A percentile compares a stretch with the other conserved stretches of the same genome.
Conservation (phyloP, 2,113 vertebrate genomes). For the Triplophysa dalaica region DNA sequence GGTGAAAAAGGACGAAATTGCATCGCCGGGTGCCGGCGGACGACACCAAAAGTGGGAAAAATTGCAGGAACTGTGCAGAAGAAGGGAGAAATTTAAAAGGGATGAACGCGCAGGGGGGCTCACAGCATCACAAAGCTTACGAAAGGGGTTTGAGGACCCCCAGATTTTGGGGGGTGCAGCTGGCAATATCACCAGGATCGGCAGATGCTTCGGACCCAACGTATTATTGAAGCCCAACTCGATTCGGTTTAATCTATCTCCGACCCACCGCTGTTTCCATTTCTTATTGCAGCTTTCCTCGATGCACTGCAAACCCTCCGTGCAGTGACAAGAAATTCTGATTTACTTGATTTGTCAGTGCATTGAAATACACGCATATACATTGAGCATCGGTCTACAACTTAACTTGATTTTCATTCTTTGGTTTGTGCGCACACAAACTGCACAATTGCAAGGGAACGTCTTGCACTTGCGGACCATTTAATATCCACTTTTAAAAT, state of each 20-base stretch:
- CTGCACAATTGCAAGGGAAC: background rate
- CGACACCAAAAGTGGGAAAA: constrained; percentile 42
- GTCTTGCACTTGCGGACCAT: background rate
- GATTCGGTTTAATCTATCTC: constrained; percentile 56
- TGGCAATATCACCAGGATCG: constrained; percentile 58
- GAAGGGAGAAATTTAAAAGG: constrained; percentile 69
- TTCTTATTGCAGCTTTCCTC: constrained; percentile 14
- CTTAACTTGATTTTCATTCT: constrained; percentile 26
- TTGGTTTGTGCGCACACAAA: background rate
- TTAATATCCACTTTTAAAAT: background rate
- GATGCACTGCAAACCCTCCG: constrained; percentile 38
- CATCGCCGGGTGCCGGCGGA: constrained; percentile 54
- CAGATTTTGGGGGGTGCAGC: constrained; percentile 63
- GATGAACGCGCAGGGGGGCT: constrained; percentile 69
- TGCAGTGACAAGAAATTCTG: constrained; percentile 43
- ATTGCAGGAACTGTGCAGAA: constrained; percentile 53
- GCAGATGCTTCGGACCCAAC: constrained; percentile 62
- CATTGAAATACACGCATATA: constrained; percentile 34
- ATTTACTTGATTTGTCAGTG: constrained; percentile 33
- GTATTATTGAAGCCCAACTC: constrained; percentile 57
- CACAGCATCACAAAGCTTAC: constrained; percentile 75
- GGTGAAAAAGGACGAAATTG: constrained; percentile 57
- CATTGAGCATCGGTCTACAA: constrained; percentile 23
- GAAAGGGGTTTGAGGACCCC: constrained; percentile 66
- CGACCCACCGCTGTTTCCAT: constrained; percentile 45